phyloP scores from a whole-genome alignment of 2,888 invertebrate species.

The Drosophila koepferae region DNA sequence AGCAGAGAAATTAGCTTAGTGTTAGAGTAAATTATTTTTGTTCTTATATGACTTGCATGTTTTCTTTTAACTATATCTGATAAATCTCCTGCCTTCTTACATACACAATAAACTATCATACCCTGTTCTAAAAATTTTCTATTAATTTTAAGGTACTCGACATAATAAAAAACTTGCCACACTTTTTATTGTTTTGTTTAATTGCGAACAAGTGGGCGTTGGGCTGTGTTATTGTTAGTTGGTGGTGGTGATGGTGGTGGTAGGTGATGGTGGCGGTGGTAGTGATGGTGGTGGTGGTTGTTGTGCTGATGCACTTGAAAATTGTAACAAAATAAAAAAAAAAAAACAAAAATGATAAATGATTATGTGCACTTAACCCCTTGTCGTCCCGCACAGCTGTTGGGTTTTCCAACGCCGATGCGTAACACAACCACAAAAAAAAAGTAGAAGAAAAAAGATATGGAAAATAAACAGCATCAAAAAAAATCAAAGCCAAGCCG shows the following conservation, averaged over 20 bases:
- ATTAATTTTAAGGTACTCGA: background rate
- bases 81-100: background rate
- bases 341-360: conserved; percentile 71
- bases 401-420: conserved; percentile 62
- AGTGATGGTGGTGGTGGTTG: conserved; percentile 23
- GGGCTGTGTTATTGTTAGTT: conserved; percentile 16
- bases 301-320: conserved; percentile 69
- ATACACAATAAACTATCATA: background rate
- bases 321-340: conserved; percentile 55
- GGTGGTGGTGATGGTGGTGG: conserved; percentile 2
- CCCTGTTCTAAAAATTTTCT: background rate
- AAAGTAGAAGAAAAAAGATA: conserved; percentile 2
- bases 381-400: conserved; percentile 71
- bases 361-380: conserved; percentile 74
- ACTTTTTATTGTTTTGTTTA: conserved; percentile 75
- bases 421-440: conserved; percentile 62
- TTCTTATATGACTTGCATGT: no score
- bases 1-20: no score
- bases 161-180: conserved; percentile 35
- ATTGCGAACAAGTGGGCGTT: conserved; percentile 69
- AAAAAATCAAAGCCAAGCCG: conserved; percentile 59
- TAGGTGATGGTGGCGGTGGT: background rate
- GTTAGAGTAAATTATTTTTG: no score
- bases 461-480: background rate
- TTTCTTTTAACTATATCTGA: background rate